Conservation (phyloP, 2,888 invertebrate species). For the Trichopoda pennipes region DNA sequence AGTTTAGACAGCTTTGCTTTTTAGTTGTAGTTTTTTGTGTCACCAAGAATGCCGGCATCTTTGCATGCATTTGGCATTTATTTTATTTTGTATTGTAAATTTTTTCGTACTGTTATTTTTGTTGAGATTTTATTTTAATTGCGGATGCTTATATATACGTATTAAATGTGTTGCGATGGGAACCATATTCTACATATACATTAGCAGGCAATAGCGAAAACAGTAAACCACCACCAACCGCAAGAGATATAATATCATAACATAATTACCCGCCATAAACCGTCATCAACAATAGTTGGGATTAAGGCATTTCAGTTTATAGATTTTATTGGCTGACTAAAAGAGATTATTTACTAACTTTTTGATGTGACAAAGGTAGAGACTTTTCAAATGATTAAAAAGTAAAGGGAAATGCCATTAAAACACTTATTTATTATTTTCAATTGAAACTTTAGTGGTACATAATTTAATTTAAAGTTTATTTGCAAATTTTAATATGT, state of each 20-base stretch:
- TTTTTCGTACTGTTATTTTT: constrained; percentile 23
- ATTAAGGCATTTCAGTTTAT: constrained; percentile 39
- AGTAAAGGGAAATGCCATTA: constrained; percentile 12
- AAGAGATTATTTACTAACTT: background rate
- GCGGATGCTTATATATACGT: constrained; percentile 32
- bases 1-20: constrained; percentile 49
- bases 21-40: constrained; percentile 54
- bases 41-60: constrained; percentile 57
- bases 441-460: constrained; percentile 39
- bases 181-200: constrained; percentile 1
- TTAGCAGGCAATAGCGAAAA: constrained; percentile 2
- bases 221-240: constrained; percentile 41
- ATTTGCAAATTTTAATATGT: constrained; percentile 45
- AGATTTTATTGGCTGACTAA: constrained; percentile 1
- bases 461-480: constrained; percentile 45
- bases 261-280: constrained; percentile 35
- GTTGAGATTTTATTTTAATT: constrained; percentile 50
- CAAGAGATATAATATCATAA: constrained; percentile 29
- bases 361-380: constrained; percentile 10
- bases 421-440: constrained; percentile 16
- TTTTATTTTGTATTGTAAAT: constrained; percentile 19
- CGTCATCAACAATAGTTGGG: constrained; percentile 31
- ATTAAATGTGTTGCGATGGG: constrained; percentile 31
- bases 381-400: background rate
- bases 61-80: no score